A percentile compares a stretch with the other conserved stretches of the same genome.
These are phyloP conservation scores for Nasonia giraulti DNA, from an alignment of 1,140 invertebrate species.

Conservation along the genomic window DNA sequence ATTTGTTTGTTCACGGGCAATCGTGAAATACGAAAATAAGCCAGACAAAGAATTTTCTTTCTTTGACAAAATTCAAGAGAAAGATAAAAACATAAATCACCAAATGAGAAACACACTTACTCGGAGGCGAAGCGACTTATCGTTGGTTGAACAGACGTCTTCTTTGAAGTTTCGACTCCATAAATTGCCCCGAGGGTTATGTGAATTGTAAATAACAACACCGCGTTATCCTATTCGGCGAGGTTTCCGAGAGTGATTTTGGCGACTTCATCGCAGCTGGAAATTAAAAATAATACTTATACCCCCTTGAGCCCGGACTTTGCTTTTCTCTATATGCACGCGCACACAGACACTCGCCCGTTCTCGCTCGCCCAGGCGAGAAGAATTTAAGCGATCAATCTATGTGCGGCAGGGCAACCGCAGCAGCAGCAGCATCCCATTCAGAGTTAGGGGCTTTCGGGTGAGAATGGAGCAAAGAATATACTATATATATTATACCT, in stretches of 20 bases:
- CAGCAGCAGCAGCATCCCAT: conserved; percentile 10
- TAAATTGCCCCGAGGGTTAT: conserved; percentile 21
- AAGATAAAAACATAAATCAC: conserved; percentile 6
- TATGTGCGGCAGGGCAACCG: neutral
- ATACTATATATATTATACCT: neutral
- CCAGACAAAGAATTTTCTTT: neutral
- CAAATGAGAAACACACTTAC: neutral
- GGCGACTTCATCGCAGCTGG: neutral
- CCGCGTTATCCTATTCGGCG: neutral
- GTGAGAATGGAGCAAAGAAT: conserved; percentile 53
- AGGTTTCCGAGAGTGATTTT: neutral
- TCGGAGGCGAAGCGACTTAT: neutral
- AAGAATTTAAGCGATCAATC: conserved; percentile 6
- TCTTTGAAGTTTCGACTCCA: conserved; percentile 2
- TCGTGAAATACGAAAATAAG: too few relatives aligned
- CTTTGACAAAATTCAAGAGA: neutral
- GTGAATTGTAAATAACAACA: conserved; percentile 29
- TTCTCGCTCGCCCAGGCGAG: neutral
- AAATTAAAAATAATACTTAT: conserved; percentile 9
- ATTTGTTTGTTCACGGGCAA: too few relatives aligned
- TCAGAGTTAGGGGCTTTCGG: neutral
- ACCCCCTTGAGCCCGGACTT: neutral
- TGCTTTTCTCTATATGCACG: neutral
- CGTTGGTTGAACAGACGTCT: conserved; percentile 11
- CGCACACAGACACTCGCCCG: too few relatives aligned